Evolutionary conservation across 2,888 invertebrate genomes (phyloP).

Genomic region (Rhimphoctona megacephalus): DNA sequence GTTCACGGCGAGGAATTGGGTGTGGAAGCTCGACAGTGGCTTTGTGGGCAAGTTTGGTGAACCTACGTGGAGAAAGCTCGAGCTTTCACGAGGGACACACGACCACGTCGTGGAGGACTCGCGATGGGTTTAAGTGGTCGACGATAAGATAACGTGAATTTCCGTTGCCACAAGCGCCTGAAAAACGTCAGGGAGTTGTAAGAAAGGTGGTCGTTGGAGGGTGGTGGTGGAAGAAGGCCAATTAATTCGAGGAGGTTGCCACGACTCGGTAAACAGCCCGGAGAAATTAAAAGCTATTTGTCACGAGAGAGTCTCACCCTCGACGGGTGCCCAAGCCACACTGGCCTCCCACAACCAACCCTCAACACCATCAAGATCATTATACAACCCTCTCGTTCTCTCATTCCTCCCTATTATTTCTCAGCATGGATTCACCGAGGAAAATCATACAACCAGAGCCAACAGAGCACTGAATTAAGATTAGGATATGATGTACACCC

Average conservation of each 20-base stretch:
- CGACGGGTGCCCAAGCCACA: conserved; percentile 59
- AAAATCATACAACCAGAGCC: conserved; percentile 45
- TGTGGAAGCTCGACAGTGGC: conserved; percentile 50
- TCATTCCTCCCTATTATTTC: conserved; percentile 44
- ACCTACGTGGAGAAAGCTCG: conserved; percentile 26
- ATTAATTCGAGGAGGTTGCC: conserved; percentile 81
- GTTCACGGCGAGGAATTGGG: background rate
- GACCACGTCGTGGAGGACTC: conserved; percentile 35
- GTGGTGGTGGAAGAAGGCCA: conserved; percentile 71
- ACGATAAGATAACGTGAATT: conserved; percentile 82
- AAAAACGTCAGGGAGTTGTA: conserved; percentile 3
- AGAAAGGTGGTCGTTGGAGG: background rate
- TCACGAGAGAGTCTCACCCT: conserved; percentile 75
- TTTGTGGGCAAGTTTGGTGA: conserved; percentile 51
- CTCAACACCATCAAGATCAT: conserved; percentile 18
- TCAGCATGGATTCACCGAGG: conserved; percentile 17
- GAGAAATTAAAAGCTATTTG: conserved; percentile 85
- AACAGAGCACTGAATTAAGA: conserved; percentile 81
- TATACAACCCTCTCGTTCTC: conserved; percentile 3
- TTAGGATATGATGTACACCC: conserved; percentile 76
- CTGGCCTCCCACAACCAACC: conserved; percentile 46
- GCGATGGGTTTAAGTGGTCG: conserved; percentile 82
- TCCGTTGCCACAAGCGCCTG: background rate
- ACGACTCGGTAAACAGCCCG: conserved; percentile 82
- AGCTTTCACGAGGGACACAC: conserved; percentile 14